These are phyloP conservation scores for Amphiprion ocellaris DNA, from an alignment of 2,113 vertebrate species.

Conservation along the genomic window DNA sequence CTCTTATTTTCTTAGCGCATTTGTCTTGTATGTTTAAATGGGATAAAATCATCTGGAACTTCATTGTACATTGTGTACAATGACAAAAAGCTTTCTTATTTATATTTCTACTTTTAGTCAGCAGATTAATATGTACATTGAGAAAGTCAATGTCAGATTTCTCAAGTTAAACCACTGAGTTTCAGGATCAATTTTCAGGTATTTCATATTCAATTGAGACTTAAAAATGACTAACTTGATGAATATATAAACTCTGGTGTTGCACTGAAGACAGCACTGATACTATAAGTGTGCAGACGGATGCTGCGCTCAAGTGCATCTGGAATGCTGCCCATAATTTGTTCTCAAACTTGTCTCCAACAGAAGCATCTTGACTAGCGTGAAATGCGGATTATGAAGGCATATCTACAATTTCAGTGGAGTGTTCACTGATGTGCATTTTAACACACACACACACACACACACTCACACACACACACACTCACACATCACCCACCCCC, in stretches of 20 bases:
- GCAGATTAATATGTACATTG: no score
- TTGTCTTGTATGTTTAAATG: no score
- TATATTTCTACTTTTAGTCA: no score
- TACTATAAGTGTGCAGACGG: background rate
- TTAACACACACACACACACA: slow-evolving; percentile 12
- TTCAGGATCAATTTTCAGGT: background rate
- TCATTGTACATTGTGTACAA: no score
- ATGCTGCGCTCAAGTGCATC: slow-evolving; percentile 20
- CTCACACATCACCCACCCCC: slow-evolving; percentile 7
- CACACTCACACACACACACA: slow-evolving; percentile 19
- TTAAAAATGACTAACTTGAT: background rate
- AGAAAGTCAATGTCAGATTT: no score
- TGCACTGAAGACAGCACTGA: background rate
- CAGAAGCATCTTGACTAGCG: slow-evolving; percentile 42
- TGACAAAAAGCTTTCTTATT: no score
- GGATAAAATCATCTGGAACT: no score
- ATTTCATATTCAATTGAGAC: slow-evolving; percentile 8
- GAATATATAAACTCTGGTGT: background rate
- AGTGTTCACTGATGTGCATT: slow-evolving; percentile 33
- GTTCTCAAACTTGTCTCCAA: slow-evolving; percentile 50
- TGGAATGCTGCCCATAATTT: slow-evolving; percentile 45
- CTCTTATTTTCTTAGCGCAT: no score
- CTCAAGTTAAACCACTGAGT: no score
- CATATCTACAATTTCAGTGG: slow-evolving; percentile 24
- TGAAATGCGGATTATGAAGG: slow-evolving; percentile 61